Conservation (phyloP, 1,140 invertebrate species). For the Coptotermes formosanus region DNA sequence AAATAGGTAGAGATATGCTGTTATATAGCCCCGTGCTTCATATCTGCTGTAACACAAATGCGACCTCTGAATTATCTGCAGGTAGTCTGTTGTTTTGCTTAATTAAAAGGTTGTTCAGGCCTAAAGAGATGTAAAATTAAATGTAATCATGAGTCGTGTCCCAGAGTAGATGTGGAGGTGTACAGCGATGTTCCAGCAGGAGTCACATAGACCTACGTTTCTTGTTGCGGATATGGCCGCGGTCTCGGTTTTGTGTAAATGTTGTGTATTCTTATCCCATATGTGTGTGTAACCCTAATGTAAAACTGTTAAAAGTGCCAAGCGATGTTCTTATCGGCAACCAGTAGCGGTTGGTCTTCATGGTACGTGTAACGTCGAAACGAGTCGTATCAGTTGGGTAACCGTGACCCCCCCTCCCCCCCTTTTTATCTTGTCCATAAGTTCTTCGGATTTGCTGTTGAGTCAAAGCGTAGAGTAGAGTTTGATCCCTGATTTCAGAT, state of each 20-base stretch:
- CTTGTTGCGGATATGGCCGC: background rate
- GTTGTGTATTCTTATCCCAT: background rate
- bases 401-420: too few species aligned
- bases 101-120: slow-evolving; percentile 3
- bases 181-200: background rate
- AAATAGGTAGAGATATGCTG: background rate
- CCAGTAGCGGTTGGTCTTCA: too few species aligned
- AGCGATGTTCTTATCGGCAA: background rate
- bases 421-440: too few species aligned
- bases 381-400: too few species aligned
- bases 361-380: too few species aligned
- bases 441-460: too few species aligned
- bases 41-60: slow-evolving; percentile 1
- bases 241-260: background rate
- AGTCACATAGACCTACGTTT: background rate
- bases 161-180: background rate
- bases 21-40: background rate
- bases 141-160: background rate
- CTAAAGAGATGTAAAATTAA: slow-evolving; percentile 5
- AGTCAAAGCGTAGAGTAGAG: too few species aligned
- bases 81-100: background rate
- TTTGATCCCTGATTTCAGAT: too few species aligned
- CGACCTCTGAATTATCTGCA: background rate
- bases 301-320: background rate
- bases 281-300: background rate